Percentiles rank a stretch among this genome's conserved stretches.
Conservation (phyloP, 2,888 invertebrate genomes). For the Acanthopleura granulata region DNA sequence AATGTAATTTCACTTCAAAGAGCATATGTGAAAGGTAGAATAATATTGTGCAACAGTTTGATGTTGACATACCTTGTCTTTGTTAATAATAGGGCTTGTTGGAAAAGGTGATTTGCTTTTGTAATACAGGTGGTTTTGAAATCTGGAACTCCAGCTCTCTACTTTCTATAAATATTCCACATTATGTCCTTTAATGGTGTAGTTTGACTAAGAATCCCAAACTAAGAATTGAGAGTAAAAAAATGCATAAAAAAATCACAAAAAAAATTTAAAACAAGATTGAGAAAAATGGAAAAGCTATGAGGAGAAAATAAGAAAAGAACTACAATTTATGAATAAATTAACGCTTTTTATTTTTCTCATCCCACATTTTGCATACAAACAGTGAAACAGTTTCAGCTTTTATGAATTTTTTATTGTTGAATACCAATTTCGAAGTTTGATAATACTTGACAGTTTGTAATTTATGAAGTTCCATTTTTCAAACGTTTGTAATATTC, state of each 20-base stretch:
- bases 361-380: slow-evolving; percentile 2
- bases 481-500: slow-evolving; percentile 14
- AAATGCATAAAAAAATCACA: not conserved
- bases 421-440: slow-evolving; percentile 8
- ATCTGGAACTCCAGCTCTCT: too few species aligned
- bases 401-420: slow-evolving; percentile 7
- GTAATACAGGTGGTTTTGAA: too few species aligned
- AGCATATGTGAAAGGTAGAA: too few species aligned
- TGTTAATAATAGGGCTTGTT: too few species aligned
- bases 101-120: too few species aligned
- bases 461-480: slow-evolving; percentile 18
- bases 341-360: slow-evolving; percentile 14
- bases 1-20: too few species aligned
- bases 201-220: too few species aligned
- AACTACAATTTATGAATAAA: not conserved
- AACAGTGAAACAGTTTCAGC: slow-evolving; percentile 15
- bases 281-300: not conserved
- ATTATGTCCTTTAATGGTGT: too few species aligned
- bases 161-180: too few species aligned
- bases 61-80: too few species aligned
- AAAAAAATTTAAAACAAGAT: slow-evolving; percentile 9
- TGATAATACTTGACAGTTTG: slow-evolving; percentile 17
- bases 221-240: not conserved
- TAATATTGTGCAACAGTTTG: too few species aligned
- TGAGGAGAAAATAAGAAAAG: not conserved